A percentile compares a stretch with the other conserved stretches of the same genome.
phyloP scores from a whole-genome alignment of 2,888 invertebrate genomes.

The Lepidochitona cinerea region DNA sequence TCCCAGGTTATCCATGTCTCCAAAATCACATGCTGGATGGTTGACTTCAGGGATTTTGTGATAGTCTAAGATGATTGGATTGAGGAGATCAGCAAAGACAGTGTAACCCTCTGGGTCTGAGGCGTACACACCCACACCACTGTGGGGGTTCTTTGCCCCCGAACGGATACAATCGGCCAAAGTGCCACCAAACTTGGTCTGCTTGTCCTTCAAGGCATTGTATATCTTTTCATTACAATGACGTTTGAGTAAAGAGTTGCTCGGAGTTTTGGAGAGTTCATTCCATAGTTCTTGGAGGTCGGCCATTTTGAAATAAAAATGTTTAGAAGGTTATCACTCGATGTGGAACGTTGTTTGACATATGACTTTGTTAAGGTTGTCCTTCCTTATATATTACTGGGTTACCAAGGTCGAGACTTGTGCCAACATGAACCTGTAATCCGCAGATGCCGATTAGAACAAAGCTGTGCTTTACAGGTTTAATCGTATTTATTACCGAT shows the following conservation, averaged over 20 bases:
- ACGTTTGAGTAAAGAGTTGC: slow-evolving; percentile 81
- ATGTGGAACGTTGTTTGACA: too few species aligned
- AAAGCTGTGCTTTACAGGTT: too few species aligned
- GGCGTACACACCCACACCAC: slow-evolving; percentile 85
- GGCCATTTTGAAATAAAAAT: background rate
- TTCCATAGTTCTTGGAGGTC: background rate
- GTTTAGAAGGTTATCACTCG: too few species aligned
- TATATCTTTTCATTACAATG: slow-evolving; percentile 45
- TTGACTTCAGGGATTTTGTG: slow-evolving; percentile 72
- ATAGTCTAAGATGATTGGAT: slow-evolving; percentile 87
- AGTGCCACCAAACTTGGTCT: slow-evolving; percentile 50
- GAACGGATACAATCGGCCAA: slow-evolving; percentile 74
- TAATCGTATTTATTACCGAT: too few species aligned
- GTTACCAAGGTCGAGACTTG: background rate
- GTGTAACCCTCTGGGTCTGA: slow-evolving; percentile 97
- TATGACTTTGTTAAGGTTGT: background rate
- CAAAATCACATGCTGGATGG: slow-evolving; percentile 90
- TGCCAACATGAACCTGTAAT: background rate
- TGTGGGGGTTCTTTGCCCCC: slow-evolving; percentile 77
- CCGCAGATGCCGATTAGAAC: too few species aligned
- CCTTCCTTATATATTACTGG: background rate
- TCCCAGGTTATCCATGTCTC: slow-evolving; percentile 86
- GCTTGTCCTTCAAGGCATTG: slow-evolving; percentile 44
- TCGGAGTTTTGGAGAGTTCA: slow-evolving; percentile 7
- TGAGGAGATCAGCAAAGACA: slow-evolving; percentile 91